Conservation (phyloP, 2,797 vertebrate genomes). For the Anguilla anguilla region DNA sequence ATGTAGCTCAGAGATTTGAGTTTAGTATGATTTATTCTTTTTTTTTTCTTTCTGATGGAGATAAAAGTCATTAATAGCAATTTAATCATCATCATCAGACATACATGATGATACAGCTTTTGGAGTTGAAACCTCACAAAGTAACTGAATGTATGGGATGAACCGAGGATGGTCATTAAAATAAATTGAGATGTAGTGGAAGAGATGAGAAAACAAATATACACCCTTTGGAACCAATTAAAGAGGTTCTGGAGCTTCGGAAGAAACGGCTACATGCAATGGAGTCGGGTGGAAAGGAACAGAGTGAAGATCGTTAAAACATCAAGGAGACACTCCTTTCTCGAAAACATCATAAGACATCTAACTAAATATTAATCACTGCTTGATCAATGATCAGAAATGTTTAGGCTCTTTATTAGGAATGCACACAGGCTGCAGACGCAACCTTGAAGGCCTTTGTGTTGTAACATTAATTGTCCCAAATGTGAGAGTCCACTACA, state of each 20-base stretch:
- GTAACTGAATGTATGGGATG: neutral
- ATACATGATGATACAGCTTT: neutral
- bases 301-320: slow-evolving; percentile 11
- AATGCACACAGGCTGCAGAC: neutral
- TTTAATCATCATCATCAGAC: neutral
- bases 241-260: slow-evolving; percentile 5
- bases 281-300: neutral
- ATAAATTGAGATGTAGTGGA: neutral
- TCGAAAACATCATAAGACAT: neutral
- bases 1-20: neutral
- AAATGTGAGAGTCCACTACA: neutral
- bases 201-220: slow-evolving; percentile 13
- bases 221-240: slow-evolving; percentile 16
- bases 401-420: neutral
- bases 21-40: neutral
- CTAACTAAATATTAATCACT: neutral
- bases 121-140: neutral
- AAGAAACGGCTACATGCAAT: neutral
- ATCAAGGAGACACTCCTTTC: neutral
- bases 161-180: neutral
- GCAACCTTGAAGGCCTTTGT: neutral
- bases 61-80: neutral
- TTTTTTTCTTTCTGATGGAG: neutral
- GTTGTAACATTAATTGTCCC: neutral
- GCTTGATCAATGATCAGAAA: neutral